Conservation (phyloP, 1,140 invertebrate species). For the Plodia interpunctella region DNA sequence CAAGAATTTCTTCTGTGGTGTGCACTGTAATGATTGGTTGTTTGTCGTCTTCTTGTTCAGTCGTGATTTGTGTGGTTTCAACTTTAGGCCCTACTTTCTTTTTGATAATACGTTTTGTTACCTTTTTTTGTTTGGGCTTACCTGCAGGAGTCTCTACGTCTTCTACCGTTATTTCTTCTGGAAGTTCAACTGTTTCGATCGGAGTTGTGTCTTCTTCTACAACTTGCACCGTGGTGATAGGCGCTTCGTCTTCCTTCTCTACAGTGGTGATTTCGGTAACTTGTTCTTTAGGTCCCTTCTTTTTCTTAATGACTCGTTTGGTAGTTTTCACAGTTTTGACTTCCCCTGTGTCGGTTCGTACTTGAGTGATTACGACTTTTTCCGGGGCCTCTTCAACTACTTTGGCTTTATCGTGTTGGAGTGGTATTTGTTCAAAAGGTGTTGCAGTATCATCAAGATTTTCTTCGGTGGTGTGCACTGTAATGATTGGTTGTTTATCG, state of each 20-base stretch:
- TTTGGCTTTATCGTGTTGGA: conserved; percentile 38
- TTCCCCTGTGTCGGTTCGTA: conserved; percentile 46
- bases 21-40: neutral
- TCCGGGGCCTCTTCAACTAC: conserved; percentile 33
- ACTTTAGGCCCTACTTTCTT: conserved; percentile 37
- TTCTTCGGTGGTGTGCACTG: conserved; percentile 18
- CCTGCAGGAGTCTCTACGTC: conserved; percentile 23
- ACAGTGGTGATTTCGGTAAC: conserved; percentile 59
- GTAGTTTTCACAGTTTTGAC: conserved; percentile 61
- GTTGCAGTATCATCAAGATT: conserved; percentile 22
- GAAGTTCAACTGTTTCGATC: conserved; percentile 4
- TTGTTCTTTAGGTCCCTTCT: conserved; percentile 48
- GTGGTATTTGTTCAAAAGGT: conserved; percentile 18
- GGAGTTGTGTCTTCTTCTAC: conserved; percentile 13
- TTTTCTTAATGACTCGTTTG: conserved; percentile 61
- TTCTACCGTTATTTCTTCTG: conserved; percentile 29
- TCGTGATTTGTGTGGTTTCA: conserved; percentile 43
- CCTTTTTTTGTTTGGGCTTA: conserved; percentile 18
- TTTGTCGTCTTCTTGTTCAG: conserved; percentile 18
- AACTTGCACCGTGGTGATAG: neutral
- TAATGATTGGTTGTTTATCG: conserved; percentile 35
- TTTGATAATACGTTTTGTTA: conserved; percentile 45
- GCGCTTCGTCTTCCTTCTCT: conserved; percentile 56
- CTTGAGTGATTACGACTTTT: conserved; percentile 45
- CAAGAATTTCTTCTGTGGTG: neutral